A percentile compares a stretch with the other conserved stretches of the same genome.
These are phyloP conservation scores for Nothoprocta perdicaria DNA, from an alignment of 2,113 vertebrate species.

Conservation along the genomic window DNA sequence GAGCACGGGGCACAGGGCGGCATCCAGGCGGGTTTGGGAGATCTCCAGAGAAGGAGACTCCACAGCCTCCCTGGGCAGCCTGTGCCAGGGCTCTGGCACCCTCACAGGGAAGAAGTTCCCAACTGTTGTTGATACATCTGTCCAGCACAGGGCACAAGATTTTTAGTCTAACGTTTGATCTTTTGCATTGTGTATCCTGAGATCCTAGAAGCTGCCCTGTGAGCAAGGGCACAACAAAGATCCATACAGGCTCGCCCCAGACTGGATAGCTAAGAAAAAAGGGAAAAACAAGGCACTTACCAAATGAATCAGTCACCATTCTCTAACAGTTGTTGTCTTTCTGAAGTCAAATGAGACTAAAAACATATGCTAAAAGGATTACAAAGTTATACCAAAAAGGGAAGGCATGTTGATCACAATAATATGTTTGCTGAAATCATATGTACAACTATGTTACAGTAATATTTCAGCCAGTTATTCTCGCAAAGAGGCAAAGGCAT, in stretches of 20 bases:
- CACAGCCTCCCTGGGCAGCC: too few relatives aligned
- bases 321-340: neutral
- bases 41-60: too few relatives aligned
- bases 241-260: rapidly evolving
- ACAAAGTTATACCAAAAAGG: neutral
- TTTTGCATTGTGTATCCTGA: neutral
- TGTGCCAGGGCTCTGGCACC: too few relatives aligned
- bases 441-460: neutral
- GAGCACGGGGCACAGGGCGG: too few relatives aligned
- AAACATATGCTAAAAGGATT: neutral
- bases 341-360: neutral
- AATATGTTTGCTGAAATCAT: neutral
- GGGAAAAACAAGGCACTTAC: neutral
- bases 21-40: too few relatives aligned
- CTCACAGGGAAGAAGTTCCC: neutral
- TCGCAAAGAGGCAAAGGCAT: neutral
- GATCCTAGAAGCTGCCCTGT: neutral
- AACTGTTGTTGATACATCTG: neutral
- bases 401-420: neutral
- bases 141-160: neutral
- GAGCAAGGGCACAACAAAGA: neutral
- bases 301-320: neutral
- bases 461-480: neutral
- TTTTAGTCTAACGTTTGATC: neutral
- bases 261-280: neutral